Evolutionary conservation across 2,888 invertebrate species (phyloP).

Genomic region (Patella ulyssiponensis): DNA sequence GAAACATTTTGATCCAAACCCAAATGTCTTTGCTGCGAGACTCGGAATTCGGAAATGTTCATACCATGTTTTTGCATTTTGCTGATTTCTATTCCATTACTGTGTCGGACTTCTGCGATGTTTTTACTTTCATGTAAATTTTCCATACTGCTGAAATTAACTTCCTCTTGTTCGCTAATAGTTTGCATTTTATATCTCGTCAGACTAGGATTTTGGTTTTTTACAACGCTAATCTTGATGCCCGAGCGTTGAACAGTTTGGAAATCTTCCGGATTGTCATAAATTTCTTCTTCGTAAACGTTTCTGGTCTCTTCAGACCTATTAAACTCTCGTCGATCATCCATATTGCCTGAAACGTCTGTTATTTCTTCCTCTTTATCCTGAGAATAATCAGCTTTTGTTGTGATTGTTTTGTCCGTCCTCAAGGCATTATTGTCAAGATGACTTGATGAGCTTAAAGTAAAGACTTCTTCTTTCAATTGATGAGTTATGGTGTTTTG

Average conservation of each 20-base stretch:
- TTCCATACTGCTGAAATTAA: not conserved
- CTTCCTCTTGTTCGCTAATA: constrained; percentile 1
- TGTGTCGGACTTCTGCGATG: not conserved
- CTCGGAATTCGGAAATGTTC: not conserved
- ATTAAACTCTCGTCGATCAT: not conserved
- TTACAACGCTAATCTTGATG: not conserved
- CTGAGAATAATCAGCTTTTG: not conserved
- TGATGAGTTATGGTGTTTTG: constrained; percentile 1
- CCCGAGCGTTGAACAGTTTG: not conserved
- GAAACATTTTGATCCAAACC: no score
- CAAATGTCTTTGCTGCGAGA: not conserved
- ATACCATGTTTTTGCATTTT: not conserved
- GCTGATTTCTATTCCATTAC: constrained; percentile 3
- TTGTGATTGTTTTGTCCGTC: not conserved
- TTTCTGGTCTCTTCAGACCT: not conserved
- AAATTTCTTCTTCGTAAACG: not conserved
- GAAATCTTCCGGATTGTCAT: not conserved
- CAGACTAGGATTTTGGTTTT: not conserved
- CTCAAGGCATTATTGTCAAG: not conserved
- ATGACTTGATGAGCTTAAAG: not conserved
- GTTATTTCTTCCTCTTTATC: not conserved
- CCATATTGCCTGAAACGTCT: not conserved
- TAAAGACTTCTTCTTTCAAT: not conserved
- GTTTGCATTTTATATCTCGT: constrained; percentile 1
- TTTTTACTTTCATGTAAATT: not conserved